These are phyloP conservation scores for Hoplias malabaricus DNA, from an alignment of 2,113 vertebrate species.

Conservation along the genomic window DNA sequence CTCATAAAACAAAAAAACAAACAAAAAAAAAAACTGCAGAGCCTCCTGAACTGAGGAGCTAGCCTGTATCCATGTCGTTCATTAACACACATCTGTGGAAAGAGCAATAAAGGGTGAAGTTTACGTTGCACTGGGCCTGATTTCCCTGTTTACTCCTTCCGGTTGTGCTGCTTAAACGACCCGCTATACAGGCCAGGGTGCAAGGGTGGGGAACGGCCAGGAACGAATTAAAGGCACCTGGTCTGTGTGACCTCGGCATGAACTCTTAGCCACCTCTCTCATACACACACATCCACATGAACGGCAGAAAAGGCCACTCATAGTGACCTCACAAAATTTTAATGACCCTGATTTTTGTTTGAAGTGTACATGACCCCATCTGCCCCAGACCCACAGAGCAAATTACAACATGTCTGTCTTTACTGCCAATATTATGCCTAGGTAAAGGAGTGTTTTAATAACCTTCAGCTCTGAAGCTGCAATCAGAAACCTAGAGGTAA, in stretches of 20 bases:
- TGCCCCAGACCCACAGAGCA: slow-evolving; percentile 37
- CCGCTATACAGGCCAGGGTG: not conserved
- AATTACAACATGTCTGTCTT: slow-evolving; percentile 48
- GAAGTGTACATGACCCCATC: slow-evolving; percentile 37
- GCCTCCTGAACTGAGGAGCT: slow-evolving; percentile 7
- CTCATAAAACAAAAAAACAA: slow-evolving; percentile 1
- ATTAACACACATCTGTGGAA: slow-evolving; percentile 44
- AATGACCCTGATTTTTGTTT: slow-evolving; percentile 31
- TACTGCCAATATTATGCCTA: slow-evolving; percentile 24
- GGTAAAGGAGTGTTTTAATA: not conserved
- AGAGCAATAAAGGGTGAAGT: slow-evolving; percentile 32
- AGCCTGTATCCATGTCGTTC: slow-evolving; percentile 12
- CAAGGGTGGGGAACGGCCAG: slow-evolving; percentile 6
- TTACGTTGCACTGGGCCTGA: slow-evolving; percentile 13
- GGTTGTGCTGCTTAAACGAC: slow-evolving; percentile 36
- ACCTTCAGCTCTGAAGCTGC: not conserved
- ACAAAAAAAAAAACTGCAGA: not conserved
- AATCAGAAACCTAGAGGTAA: not conserved
- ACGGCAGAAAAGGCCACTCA: slow-evolving; percentile 23
- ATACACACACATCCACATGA: slow-evolving; percentile 9
- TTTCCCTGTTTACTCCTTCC: slow-evolving; percentile 22
- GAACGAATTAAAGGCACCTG: slow-evolving; percentile 49
- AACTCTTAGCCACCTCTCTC: slow-evolving; percentile 33
- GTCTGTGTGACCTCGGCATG: slow-evolving; percentile 43
- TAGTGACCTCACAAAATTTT: slow-evolving; percentile 39